phyloP scores from a whole-genome alignment of 2,113 vertebrate species.

The Cavia aperea region DNA sequence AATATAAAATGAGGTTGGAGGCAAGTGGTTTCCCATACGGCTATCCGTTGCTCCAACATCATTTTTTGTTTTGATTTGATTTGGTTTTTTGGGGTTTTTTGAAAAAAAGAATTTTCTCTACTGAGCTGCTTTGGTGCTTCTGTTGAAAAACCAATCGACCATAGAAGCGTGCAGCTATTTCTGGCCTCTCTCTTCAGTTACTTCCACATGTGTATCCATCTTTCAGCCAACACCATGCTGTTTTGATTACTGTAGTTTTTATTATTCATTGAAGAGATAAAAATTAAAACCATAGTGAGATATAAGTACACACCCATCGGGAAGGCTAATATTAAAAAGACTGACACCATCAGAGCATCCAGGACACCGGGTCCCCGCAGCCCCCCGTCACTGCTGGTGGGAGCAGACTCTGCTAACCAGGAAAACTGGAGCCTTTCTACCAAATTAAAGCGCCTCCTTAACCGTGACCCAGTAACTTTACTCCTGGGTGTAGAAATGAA shows the following conservation, averaged over 20 bases:
- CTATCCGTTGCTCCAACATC: background rate
- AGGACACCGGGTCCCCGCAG: background rate
- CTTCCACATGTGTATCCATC: background rate
- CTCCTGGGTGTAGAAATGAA: background rate
- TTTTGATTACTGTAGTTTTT: constrained; percentile 8
- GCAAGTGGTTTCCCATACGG: background rate
- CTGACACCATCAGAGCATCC: background rate
- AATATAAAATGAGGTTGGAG: background rate
- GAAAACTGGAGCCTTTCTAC: background rate
- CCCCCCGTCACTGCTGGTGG: background rate
- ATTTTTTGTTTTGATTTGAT: background rate
- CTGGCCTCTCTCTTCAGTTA: background rate
- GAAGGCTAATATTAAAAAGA: background rate
- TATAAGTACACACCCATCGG: background rate
- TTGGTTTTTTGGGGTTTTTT: too few species aligned
- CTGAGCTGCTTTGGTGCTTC: background rate
- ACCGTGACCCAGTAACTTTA: background rate
- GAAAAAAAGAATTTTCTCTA: background rate
- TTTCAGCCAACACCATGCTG: background rate
- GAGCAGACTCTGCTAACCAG: background rate
- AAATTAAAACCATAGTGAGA: background rate
- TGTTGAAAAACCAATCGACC: background rate
- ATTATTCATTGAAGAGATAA: background rate
- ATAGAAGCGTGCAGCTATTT: background rate
- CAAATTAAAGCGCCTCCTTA: background rate